A percentile compares a stretch with the other conserved stretches of the same genome.
Conservation (phyloP, 2,888 invertebrate genomes). For the Philaethria dido region DNA sequence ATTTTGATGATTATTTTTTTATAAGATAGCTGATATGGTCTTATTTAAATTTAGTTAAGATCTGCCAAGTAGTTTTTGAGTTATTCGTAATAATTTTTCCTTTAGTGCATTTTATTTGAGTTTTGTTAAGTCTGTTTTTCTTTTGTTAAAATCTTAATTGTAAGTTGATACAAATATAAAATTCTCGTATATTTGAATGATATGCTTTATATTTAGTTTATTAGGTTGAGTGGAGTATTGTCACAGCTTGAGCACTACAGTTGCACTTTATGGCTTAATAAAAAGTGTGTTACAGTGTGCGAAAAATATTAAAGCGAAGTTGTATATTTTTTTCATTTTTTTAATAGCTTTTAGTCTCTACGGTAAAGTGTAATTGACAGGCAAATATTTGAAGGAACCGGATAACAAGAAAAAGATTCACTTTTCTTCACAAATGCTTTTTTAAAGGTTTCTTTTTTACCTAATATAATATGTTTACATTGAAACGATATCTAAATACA, state of each 20-base stretch:
- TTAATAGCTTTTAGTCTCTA: background rate
- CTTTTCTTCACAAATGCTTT: too few species aligned
- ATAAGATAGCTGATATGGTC: too few species aligned
- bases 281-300: conserved; percentile 6
- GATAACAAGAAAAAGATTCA: too few species aligned
- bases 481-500: background rate
- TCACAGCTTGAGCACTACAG: conserved; percentile 7
- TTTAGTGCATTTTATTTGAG: too few species aligned
- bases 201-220: background rate
- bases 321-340: background rate
- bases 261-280: background rate
- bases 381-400: background rate
- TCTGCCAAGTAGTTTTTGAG: too few species aligned
- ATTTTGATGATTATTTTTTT: too few species aligned
- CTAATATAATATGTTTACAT: background rate
- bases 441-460: too few species aligned
- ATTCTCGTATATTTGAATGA: background rate
- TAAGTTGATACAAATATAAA: too few species aligned
- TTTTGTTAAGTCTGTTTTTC: too few species aligned
- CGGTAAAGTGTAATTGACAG: background rate
- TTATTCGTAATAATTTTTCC: too few species aligned
- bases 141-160: too few species aligned
- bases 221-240: conserved; percentile 10
- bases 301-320: conserved; percentile 6
- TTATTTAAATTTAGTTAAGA: too few species aligned